Evolutionary conservation across 2,888 invertebrate genomes (phyloP), one percentile per base, ranked within the genome.

Genomic region (Selenia dentaria): DNA sequence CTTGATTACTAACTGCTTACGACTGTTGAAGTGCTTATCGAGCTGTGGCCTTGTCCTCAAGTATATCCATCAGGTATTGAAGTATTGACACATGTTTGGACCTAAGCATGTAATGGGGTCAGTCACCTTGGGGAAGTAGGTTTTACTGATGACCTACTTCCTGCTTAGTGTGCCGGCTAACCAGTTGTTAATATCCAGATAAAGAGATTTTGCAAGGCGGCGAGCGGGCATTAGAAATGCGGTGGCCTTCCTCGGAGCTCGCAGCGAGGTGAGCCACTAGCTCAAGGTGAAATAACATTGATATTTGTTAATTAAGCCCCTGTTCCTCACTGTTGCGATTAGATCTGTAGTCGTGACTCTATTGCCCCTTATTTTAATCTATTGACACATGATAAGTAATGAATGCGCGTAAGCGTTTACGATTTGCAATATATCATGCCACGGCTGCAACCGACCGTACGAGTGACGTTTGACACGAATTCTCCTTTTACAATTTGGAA

Each of bases 241-340:
- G 68, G 59, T 69, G 82, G 79, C 88, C 87, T 87, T 84, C 81
- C 77, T 74, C 67, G 58, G 67, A 64, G 67, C 65, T 71, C 54
- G 65, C 58, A 58, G 68, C 84, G 84, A 88, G 85, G 86, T 82
- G 72, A 88, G 74, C 83, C 64, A 73, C 73, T 77, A 71, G 62
- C 73, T 81, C 85, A 85, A 86, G 86, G 85, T 67, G 60, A 83
- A 67, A 74, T 73, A 70, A 66, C 74, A 58, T 67, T 71, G 72
- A 75, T 78, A 75, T 82, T 83, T 75, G 77, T 73, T 79, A 78
- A 83, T 79, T 78, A 69, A 62, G 67, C 62, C 63, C 71, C 70
- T 67, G 58, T 59, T 65, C 55, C 60, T 66, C 68, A 64, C 57
- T 64, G 57, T 55, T 51, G 55, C 45, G 53, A 55, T 57, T 48